Base-by-base conservation (phyloP, 2,888 invertebrate genomes). In the Rhodophaea formosa region DNA sequence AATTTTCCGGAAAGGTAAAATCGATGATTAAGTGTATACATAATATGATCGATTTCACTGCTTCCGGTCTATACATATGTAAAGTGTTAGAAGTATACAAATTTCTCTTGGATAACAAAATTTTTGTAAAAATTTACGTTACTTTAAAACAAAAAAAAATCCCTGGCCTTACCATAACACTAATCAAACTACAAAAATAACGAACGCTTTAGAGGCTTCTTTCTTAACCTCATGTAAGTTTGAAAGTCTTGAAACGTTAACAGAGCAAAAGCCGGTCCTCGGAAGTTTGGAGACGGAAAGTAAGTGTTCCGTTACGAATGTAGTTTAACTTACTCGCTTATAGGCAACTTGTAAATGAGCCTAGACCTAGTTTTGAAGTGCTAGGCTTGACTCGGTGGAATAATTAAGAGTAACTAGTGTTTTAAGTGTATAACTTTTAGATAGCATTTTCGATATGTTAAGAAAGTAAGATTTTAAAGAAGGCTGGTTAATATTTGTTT, bases 271-370 rank as follows among this genome's bases (percentile, higher is more conserved):
- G 35, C 35, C 17, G 51, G 51, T 51, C 35, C 51, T 35, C 35
- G 35, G 12, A 51, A 51, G 35, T 51, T 51, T 39, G 32, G 15
- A n/a, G 16, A 35, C 39, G 39, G 16, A 51, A 51, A 51, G 51
- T 51, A 51, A 51, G 51, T 35, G 32, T 51, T 51, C 51, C 35
- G 51, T 35, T 51, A 35, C 51, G 35, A 51, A 35, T 51, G 51
- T 51, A 51, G 51, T 51, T 49, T 35, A 51, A 51, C 51, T 51
- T 35, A 35, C 49, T 51, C 35, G 45, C 45, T 45, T 45, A 45
- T 45, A 51, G 7, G 16, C 5, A 32, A 51, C 51, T 51, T 10
- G 15, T 17, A 15, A 51, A 35, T 12, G 6, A 51, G 35, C 16
- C 14, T 17, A 51, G 17, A 51, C 35, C 51, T 51, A 51, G 35